phyloP scores from a whole-genome alignment of 2,113 vertebrate genomes.

The Ciconia maguari region DNA sequence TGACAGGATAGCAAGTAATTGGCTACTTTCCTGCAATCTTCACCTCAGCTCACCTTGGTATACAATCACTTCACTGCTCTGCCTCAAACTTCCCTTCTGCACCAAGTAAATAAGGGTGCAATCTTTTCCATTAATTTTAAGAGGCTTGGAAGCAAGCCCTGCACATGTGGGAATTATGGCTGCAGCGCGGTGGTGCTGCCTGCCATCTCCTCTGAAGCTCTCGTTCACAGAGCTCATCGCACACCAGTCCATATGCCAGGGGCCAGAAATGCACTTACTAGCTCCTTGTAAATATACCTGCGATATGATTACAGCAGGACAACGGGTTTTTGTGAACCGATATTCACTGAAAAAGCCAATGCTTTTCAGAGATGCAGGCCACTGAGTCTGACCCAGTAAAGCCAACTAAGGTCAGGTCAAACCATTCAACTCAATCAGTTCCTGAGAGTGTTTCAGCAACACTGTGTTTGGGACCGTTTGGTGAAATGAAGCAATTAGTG shows the following conservation, averaged over 20 bases:
- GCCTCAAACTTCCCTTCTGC: neutral
- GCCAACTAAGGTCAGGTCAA: neutral
- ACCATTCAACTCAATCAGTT: neutral
- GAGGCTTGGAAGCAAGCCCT: neutral
- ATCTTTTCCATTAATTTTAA: slow-evolving; percentile 31
- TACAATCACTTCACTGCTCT: neutral
- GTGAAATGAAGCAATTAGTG: neutral
- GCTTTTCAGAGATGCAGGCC: neutral
- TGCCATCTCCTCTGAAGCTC: neutral
- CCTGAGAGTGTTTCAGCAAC: neutral
- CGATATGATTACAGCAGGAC: neutral
- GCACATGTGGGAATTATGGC: neutral
- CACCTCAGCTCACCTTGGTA: slow-evolving; percentile 1
- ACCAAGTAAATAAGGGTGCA: neutral
- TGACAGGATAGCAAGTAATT: neutral
- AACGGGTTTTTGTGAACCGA: neutral
- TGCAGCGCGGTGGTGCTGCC: neutral
- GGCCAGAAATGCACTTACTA: neutral
- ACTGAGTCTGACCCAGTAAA: neutral
- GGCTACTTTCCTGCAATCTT: slow-evolving; percentile 11
- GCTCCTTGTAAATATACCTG: neutral
- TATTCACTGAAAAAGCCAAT: neutral
- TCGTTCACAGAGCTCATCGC: neutral
- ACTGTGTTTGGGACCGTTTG: neutral
- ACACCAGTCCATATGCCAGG: neutral